Evolutionary conservation across 2,797 vertebrate species (phyloP).

Genomic region (Cottoperca gobio): DNA sequence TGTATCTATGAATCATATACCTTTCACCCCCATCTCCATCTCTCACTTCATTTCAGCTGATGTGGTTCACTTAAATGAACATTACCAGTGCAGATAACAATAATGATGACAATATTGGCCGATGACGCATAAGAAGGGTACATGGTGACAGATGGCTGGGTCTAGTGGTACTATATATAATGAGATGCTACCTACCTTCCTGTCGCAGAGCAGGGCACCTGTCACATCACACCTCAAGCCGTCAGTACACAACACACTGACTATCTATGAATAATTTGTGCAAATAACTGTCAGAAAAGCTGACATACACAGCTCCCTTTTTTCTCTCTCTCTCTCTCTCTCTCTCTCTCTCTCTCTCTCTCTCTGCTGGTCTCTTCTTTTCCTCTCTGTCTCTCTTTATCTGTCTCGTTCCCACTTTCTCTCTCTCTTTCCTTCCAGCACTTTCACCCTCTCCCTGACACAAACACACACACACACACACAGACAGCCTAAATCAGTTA

Average conservation of each 20-base stretch:
- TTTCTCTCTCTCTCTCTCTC: neutral
- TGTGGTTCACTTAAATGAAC: constrained; percentile 50
- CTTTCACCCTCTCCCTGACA: constrained; percentile 37
- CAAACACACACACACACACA: constrained; percentile 9
- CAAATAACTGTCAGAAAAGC: constrained; percentile 71
- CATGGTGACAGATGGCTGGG: constrained; percentile 58
- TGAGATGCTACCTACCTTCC: constrained; percentile 58
- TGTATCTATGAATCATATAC: neutral
- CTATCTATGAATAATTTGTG: constrained; percentile 64
- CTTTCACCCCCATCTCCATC: neutral
- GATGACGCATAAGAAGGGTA: constrained; percentile 52
- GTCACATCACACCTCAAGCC: constrained; percentile 66
- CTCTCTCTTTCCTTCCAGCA: constrained; percentile 37
- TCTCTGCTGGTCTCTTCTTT: neutral
- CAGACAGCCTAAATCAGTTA: constrained; percentile 54
- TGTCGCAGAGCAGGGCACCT: constrained; percentile 68
- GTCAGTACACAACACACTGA: constrained; percentile 42
- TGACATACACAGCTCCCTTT: constrained; percentile 31
- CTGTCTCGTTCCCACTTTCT: constrained; percentile 1
- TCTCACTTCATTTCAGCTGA: neutral
- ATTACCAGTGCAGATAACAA: constrained; percentile 35
- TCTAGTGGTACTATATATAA: constrained; percentile 58
- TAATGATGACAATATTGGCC: constrained; percentile 54
- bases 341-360: neutral
- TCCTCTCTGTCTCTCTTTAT: constrained; percentile 24